Conservation (phyloP, 1,140 invertebrate genomes). For the Leptonema lineaticorne region DNA sequence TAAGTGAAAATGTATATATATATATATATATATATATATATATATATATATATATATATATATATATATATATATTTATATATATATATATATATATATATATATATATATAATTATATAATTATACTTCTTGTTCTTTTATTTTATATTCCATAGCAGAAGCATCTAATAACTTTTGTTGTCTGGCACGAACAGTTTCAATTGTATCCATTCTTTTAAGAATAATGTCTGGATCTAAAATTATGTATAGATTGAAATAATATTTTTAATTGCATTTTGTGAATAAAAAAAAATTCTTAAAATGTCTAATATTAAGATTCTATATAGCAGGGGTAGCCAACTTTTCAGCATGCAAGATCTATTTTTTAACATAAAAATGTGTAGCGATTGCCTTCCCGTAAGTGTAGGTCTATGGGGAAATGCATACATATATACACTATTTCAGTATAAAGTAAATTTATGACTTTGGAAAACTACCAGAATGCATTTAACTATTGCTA, state of each 20-base stretch:
- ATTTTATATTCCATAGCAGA: constrained; percentile 8
- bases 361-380: too few relatives aligned
- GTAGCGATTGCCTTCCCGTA: too few relatives aligned
- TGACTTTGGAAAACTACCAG: too few relatives aligned
- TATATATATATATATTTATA: constrained; percentile 1
- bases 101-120: neutral
- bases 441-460: too few relatives aligned
- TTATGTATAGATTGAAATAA: too few relatives aligned
- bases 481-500: too few relatives aligned
- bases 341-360: too few relatives aligned
- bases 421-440: too few relatives aligned
- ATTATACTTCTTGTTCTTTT: constrained; percentile 27
- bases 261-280: too few relatives aligned
- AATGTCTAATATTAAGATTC: neutral
- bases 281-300: neutral
- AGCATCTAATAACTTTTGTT: constrained; percentile 16
- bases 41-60: neutral
- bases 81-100: neutral
- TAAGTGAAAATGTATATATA: constrained; percentile 14
- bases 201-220: constrained; percentile 24
- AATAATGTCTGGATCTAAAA: constrained; percentile 20
- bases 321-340: too few relatives aligned
- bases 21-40: neutral
- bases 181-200: constrained; percentile 19
- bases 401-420: too few relatives aligned